Evolutionary conservation across 64 coral and sea anemone genomes (phyloP).

Genomic region (Montipora foliosa): DNA sequence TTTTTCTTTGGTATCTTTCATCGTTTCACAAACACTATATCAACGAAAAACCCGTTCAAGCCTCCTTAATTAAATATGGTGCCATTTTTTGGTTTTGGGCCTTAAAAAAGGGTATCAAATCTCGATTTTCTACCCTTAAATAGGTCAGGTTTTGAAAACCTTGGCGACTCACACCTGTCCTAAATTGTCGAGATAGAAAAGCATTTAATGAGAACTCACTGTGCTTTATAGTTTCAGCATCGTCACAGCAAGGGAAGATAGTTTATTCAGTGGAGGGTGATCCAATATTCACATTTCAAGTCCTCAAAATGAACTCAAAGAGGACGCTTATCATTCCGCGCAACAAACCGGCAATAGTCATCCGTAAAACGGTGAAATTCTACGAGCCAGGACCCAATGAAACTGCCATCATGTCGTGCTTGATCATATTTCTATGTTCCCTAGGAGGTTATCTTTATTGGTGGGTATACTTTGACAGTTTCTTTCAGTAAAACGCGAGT

Average conservation of each 20-base stretch:
- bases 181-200: too few relatives aligned
- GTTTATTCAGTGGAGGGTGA: background rate
- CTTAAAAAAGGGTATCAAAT: too few relatives aligned
- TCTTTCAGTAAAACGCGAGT: too few relatives aligned
- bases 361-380: background rate
- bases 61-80: too few relatives aligned
- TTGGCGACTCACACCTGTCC: too few relatives aligned
- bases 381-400: background rate
- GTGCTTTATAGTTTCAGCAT: background rate
- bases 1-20: too few relatives aligned
- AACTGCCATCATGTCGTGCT: background rate
- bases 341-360: background rate
- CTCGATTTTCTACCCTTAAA: too few relatives aligned
- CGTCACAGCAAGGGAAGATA: background rate
- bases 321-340: background rate
- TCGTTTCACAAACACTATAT: too few relatives aligned
- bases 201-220: background rate
- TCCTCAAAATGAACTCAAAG: background rate
- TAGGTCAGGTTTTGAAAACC: too few relatives aligned
- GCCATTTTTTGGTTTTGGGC: too few relatives aligned
- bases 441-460: background rate
- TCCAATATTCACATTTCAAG: conserved; percentile 1
- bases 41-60: too few relatives aligned
- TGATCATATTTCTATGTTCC: background rate
- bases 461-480: background rate